Percentiles rank a stretch among this genome's conserved stretches.
phyloP scores from a whole-genome alignment of 64 coral and sea anemone genomes.

The Cladopsammia gracilis region DNA sequence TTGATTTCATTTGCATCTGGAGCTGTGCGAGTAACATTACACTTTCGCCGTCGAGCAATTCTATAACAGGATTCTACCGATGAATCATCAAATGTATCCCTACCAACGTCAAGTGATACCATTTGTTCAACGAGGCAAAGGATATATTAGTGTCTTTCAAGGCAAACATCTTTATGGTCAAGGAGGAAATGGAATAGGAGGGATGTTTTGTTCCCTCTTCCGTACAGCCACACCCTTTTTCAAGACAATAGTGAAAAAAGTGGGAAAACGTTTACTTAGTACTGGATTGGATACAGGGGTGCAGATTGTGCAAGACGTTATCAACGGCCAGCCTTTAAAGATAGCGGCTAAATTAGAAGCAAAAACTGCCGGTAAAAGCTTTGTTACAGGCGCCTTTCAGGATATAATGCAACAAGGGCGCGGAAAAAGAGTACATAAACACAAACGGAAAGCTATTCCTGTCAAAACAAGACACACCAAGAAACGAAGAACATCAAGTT shows the following conservation, averaged over 20 bases:
- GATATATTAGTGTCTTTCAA: neutral
- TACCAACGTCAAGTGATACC: neutral
- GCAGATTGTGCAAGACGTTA: no score
- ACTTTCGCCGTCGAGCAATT: slow-evolving; percentile 24
- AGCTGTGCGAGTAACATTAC: neutral
- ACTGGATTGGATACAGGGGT: slow-evolving; percentile 11
- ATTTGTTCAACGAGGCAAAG: neutral
- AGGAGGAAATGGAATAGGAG: slow-evolving; percentile 14
- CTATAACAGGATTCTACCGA: neutral
- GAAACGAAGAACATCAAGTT: no score
- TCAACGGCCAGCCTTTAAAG: no score
- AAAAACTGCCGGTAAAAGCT: no score
- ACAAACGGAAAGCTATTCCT: no score
- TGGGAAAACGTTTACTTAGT: slow-evolving; percentile 1
- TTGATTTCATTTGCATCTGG: slow-evolving; percentile 20
- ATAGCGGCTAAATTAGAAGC: no score
- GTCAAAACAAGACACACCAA: no score
- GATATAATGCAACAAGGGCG: no score
- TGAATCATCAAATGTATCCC: neutral
- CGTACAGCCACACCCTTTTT: slow-evolving; percentile 24
- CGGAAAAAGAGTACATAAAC: no score
- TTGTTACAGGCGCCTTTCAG: no score
- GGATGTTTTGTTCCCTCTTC: slow-evolving; percentile 11
- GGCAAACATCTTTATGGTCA: slow-evolving; percentile 30
- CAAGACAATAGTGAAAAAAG: slow-evolving; percentile 16